Evolutionary conservation across 2,113 vertebrate genomes (phyloP).

Genomic region (Alectura lathami): DNA sequence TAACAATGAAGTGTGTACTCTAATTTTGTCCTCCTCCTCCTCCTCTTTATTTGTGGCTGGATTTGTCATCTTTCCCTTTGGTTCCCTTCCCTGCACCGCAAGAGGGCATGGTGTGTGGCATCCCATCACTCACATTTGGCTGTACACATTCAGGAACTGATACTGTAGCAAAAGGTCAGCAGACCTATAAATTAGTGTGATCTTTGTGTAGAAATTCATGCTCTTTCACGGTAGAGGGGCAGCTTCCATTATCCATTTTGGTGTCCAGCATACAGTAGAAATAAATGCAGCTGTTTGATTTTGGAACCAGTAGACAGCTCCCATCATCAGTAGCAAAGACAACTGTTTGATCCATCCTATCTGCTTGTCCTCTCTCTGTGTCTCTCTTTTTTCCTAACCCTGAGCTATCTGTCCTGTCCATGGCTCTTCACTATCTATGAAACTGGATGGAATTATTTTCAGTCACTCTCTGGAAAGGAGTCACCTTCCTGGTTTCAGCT

Average conservation of each 20-base stretch:
- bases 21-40: neutral
- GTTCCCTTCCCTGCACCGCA: neutral
- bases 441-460: neutral
- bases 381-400: neutral
- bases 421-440: neutral
- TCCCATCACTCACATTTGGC: neutral
- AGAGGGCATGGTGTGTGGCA: neutral
- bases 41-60: neutral
- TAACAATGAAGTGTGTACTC: neutral
- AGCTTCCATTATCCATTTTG: neutral
- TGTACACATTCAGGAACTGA: neutral
- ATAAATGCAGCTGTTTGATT: constrained; percentile 20
- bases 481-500: neutral
- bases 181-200: neutral
- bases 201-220: neutral
- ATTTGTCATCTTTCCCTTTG: neutral
- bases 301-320: neutral
- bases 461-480: neutral
- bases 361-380: neutral
- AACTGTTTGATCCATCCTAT: neutral
- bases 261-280: neutral
- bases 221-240: neutral
- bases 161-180: neutral
- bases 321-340: neutral
- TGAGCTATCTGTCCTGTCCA: neutral